phyloP scores from a whole-genome alignment of 2,113 vertebrate genomes.

The Merops nubicus region DNA sequence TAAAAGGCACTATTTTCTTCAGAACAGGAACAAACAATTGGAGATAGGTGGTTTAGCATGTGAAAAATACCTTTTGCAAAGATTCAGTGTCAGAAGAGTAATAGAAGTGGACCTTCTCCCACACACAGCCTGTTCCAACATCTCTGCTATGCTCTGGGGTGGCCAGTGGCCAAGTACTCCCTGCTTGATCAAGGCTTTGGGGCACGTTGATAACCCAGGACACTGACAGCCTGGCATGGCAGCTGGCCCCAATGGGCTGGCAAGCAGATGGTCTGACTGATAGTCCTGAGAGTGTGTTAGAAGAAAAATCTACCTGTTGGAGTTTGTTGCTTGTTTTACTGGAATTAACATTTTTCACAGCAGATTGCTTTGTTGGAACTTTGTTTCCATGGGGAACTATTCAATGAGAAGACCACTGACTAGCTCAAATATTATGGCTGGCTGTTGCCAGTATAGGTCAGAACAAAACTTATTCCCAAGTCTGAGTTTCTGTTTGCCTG shows the following conservation, averaged over 20 bases:
- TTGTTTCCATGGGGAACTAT: neutral
- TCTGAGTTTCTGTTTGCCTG: neutral
- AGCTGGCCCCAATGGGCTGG: neutral
- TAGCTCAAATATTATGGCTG: neutral
- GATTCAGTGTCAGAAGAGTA: neutral
- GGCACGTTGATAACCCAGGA: neutral
- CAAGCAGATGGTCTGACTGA: neutral
- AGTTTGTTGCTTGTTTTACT: neutral
- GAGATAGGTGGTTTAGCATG: neutral
- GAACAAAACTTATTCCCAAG: neutral
- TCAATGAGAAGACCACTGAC: neutral
- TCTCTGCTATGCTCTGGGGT: neutral
- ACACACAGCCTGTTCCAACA: neutral
- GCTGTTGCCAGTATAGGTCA: neutral
- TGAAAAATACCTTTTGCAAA: neutral
- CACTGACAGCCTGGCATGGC: accelerated
- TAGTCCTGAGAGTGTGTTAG: accelerated
- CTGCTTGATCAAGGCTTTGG: neutral
- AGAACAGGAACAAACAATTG: too few species aligned
- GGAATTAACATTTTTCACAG: neutral
- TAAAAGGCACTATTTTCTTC: too few species aligned
- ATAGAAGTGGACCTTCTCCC: neutral
- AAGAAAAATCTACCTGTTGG: neutral
- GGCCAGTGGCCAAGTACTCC: neutral
- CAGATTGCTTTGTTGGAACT: neutral